A percentile compares a stretch with the other conserved stretches of the same genome.
These are phyloP conservation scores for Hirtodrosophila alboralis DNA, from an alignment of 2,888 invertebrate genomes.

Conservation along the genomic window DNA sequence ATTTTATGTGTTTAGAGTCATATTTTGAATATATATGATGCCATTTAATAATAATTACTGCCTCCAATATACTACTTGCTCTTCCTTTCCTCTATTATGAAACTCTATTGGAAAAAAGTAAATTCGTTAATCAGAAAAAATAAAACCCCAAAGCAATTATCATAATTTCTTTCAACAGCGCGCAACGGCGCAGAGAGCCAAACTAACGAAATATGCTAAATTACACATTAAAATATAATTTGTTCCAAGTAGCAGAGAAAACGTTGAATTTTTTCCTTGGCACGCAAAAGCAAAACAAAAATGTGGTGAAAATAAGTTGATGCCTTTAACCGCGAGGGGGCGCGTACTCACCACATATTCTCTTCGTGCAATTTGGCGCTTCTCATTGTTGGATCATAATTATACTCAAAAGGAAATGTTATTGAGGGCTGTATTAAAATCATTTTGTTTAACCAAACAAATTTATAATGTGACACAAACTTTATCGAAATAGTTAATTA, in stretches of 20 bases:
- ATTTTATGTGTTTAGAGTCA: no score
- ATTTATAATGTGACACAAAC: no score
- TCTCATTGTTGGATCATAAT: conserved; percentile 56
- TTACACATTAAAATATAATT: conserved; percentile 60
- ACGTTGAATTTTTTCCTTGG: conserved; percentile 53
- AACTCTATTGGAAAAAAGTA: not conserved
- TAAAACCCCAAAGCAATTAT: conserved; percentile 39
- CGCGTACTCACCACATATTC: conserved; percentile 18
- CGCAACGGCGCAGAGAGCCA: conserved; percentile 1
- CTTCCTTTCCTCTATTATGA: not conserved
- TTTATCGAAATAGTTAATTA: no score
- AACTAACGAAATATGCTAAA: conserved; percentile 53
- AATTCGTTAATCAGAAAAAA: conserved; percentile 35
- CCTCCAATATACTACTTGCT: not conserved
- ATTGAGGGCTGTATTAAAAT: not conserved
- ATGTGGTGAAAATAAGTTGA: conserved; percentile 10
- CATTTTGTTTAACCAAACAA: no score
- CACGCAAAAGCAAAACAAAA: conserved; percentile 39
- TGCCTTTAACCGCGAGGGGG: conserved; percentile 2
- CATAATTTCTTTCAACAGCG: conserved; percentile 43
- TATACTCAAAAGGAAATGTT: conserved; percentile 12
- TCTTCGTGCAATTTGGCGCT: conserved; percentile 43
- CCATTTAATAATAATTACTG: not conserved
- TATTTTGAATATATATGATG: no score
- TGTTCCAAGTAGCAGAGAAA: conserved; percentile 23